phyloP scores from a whole-genome alignment of 37 sponge, comb jelly and placozoan genomes.

The Petrosia ficiformis region DNA sequence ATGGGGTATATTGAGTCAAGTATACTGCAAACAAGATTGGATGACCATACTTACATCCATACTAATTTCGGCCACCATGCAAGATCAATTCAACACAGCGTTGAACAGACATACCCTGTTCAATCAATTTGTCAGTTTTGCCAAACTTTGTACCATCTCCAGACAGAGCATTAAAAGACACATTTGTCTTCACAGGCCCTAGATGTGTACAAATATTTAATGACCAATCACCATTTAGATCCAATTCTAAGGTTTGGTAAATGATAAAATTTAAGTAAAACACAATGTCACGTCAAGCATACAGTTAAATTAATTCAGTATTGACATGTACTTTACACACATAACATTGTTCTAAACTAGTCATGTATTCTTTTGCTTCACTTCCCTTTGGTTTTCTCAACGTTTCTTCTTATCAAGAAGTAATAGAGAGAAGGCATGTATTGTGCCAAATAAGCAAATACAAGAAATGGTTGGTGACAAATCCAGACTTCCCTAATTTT shows the following conservation, averaged over 20 bases:
- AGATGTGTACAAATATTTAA: no score
- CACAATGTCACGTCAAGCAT: no score
- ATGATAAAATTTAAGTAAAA: no score
- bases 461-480: slow-evolving; percentile 10
- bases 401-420: neutral
- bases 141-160: slow-evolving; percentile 30
- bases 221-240: no score
- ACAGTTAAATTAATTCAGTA: no score
- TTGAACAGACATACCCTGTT: slow-evolving; percentile 27
- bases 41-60: slow-evolving; percentile 37
- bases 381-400: no score
- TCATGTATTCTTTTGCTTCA: no score
- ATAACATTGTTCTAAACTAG: no score
- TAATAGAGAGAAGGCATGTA: slow-evolving; percentile 10
- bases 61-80: slow-evolving; percentile 19
- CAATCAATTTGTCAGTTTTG: slow-evolving; percentile 9
- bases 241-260: no score
- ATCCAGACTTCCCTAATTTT: slow-evolving; percentile 45
- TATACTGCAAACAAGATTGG: slow-evolving; percentile 18
- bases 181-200: slow-evolving; percentile 43
- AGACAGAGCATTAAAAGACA: slow-evolving; percentile 28
- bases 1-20: slow-evolving; percentile 20
- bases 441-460: slow-evolving; percentile 29
- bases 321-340: no score
- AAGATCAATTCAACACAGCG: slow-evolving; percentile 53